Evolutionary conservation across 2,888 invertebrate genomes (phyloP), one percentile per base, ranked within the genome.

Genomic region (Clistopyga incitator): DNA sequence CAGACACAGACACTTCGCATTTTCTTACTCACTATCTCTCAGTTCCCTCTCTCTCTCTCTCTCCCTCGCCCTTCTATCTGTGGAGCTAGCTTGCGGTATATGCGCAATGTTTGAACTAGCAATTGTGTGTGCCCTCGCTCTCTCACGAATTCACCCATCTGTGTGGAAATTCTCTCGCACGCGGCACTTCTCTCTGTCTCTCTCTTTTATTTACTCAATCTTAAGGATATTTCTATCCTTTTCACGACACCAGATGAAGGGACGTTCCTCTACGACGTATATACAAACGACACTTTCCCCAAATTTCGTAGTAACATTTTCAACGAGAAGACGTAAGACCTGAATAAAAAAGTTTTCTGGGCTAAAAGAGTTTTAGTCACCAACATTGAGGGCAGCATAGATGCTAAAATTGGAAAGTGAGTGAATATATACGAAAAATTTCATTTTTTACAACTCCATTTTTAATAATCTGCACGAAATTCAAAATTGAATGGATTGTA

Each of bases 101-200:
- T 23, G 45, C 42, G 65, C 65, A 54, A 78, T 68, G 68, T 79
- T 84, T 78, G 68, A 64, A 38, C 81, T 70, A 78, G 38, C 65
- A 84, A 84, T 81, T 78, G 61, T 74, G 77, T 75, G 45, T 54
- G 52, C 70, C 56, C 71, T 81, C 78, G 47, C 34, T 56, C 47
- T 65, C 75, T 61, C 78, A 71, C 80, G 68, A 75, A 68, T 75
- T 80, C 68, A 70, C 52, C 68, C 75, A 54, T 54, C 13, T 54
- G 38, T 15, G 61, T 56, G 23, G 11, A 80, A 75, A 68, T 64
- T 29, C 38, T 72, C 81, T 81, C 81, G 75, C 54, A 11, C 75
- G 81, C 79, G 70, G 74, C 72, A 64, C 61, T 45, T 72, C 81
- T 70, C 78, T 78, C 38, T 86, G 38, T 72, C 81, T 70, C 78